These are phyloP conservation scores for Phorcus lineatus DNA, from an alignment of 2,888 invertebrate species.

Conservation along the genomic window DNA sequence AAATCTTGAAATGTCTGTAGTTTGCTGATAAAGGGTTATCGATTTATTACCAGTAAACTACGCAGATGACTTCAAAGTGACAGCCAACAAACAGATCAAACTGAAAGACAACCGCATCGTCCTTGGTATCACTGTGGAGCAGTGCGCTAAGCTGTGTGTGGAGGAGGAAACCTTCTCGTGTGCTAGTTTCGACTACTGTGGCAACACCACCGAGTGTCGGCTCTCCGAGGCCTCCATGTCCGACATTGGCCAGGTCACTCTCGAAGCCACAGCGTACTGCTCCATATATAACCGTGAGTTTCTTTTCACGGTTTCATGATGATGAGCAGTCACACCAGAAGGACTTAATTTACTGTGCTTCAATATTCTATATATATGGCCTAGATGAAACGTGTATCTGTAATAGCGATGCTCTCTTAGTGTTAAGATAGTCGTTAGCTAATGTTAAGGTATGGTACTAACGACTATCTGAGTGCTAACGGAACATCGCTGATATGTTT, in stretches of 20 bases:
- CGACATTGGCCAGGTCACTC: conserved; percentile 52
- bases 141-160: conserved; percentile 64
- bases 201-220: conserved; percentile 57
- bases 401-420: too few species aligned
- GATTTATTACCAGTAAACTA: conserved; percentile 51
- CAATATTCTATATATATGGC: too few species aligned
- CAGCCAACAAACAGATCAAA: conserved; percentile 38
- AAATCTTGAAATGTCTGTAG: too few species aligned
- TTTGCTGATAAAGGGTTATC: too few species aligned
- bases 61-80: conserved; percentile 54
- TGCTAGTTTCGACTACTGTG: conserved; percentile 64
- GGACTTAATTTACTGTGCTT: not conserved
- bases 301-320: not conserved
- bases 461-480: too few species aligned
- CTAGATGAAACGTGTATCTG: too few species aligned
- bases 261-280: conserved; percentile 50
- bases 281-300: conserved; percentile 60
- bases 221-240: conserved; percentile 53
- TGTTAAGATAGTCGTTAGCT: too few species aligned
- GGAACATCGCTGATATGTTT: too few species aligned
- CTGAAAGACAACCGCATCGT: conserved; percentile 53
- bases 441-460: too few species aligned
- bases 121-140: conserved; percentile 44
- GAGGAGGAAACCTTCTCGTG: conserved; percentile 53
- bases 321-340: not conserved